Evolutionary conservation across 2,113 vertebrate genomes (phyloP), one percentile per base, ranked within the genome.

Genomic region (Oreotrochilus melanogaster): DNA sequence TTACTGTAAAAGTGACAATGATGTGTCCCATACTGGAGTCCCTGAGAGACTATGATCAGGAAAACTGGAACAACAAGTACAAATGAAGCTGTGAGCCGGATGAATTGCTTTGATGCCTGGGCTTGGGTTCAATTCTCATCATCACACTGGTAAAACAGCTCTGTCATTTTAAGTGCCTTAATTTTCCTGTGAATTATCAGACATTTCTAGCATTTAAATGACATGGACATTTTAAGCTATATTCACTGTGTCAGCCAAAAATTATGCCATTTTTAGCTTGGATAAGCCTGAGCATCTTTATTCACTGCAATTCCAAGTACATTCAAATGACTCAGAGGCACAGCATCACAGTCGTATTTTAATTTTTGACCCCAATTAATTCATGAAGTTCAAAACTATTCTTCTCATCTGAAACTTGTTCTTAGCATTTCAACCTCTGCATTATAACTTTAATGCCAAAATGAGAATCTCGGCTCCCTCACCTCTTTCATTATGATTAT

Each of bases 291-390:
- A 88, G 35, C 19, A 33, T 86, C 89, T 93, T 89, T 93, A 86
- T 83, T 83, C 88, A 28, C 47, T 71, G 45, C 14, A 56, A 58
- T 88, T 94, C 51, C 5, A 18, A 89, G 69, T 66, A 86, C 47
- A 56, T 88, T 83, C 60, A 88, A 90, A 78, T 88, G 64, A 70
- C 75, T 95, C 28, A 56, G 58, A 93, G 64, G 30, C 86, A 83
- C 51, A 42, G 60, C n/a, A 88, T 27, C 78, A 51, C 19, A 74
- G 31, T 67, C 21, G 27, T 72, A 58, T 80, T 95, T 89, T 89
- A 83, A 94, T 94, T 96, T 93, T 83, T 95, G 74, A 96, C 89
- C 75, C 74, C 91, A 91, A 96, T 96, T 89, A 95, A 92, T 95
- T 88, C 37, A 88, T 66, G 71, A 88, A 65, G 53, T 95, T 95